Evolutionary conservation across 2,113 vertebrate genomes (phyloP).

Genomic region (Hippopotamus amphibius): DNA sequence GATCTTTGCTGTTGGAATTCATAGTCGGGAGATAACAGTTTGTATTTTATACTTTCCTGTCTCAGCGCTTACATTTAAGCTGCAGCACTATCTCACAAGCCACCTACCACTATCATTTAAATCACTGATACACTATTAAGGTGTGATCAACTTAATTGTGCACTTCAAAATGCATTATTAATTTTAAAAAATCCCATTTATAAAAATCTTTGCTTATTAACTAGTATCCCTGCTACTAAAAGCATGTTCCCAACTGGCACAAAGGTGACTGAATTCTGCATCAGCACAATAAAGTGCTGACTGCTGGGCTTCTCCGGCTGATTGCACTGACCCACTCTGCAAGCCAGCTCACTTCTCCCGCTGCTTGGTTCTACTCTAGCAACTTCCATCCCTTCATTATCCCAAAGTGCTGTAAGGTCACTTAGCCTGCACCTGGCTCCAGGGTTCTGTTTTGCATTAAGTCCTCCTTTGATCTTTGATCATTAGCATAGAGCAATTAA

Average conservation of each 20-base stretch:
- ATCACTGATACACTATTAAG: neutral
- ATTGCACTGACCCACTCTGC: neutral
- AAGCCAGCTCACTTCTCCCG: neutral
- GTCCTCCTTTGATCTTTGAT: neutral
- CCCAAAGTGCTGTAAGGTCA: neutral
- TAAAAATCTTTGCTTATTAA: neutral
- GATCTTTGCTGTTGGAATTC: neutral
- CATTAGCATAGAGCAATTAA: neutral
- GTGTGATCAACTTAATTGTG: neutral
- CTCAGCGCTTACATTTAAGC: neutral
- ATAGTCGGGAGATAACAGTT: neutral
- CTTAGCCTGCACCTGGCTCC: neutral
- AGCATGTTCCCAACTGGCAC: neutral
- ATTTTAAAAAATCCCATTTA: neutral
- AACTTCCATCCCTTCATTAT: neutral
- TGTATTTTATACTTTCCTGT: neutral
- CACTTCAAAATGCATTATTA: neutral
- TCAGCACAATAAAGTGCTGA: accelerated
- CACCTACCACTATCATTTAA: neutral
- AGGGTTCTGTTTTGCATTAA: neutral
- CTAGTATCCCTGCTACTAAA: neutral
- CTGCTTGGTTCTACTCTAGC: neutral
- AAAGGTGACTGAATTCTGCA: neutral
- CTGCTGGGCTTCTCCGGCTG: neutral
- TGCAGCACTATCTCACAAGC: too few relatives aligned